Percentiles rank a stretch among this genome's conserved stretches.
Evolutionary conservation across 30 jellyfish, hydroid and myxozoan species (phyloP).

Genomic region (Rhopilema esculentum): DNA sequence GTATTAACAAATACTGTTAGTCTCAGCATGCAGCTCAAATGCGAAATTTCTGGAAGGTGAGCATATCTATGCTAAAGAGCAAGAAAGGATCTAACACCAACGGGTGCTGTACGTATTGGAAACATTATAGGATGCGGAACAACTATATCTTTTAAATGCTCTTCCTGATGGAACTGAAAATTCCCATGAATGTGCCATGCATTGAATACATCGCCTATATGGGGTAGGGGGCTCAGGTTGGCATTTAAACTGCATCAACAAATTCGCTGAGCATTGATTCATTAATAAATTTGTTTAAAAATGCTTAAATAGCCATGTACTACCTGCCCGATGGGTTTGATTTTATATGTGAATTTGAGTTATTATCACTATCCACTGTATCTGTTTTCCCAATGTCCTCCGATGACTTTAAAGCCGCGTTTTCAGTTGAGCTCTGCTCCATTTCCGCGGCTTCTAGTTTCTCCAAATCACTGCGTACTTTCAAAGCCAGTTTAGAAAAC

Average conservation of each 20-base stretch:
- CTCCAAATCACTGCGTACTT: conserved; percentile 42
- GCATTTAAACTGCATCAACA: not conserved
- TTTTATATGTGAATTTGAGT: not conserved
- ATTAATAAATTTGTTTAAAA: not conserved
- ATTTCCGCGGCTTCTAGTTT: conserved; percentile 1
- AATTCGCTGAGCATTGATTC: not conserved
- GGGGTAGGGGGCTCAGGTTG: too few relatives aligned
- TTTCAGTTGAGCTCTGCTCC: not conserved
- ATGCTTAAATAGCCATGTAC: not conserved
- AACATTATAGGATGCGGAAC: too few relatives aligned
- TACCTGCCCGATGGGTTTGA: not conserved
- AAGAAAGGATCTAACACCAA: too few relatives aligned
- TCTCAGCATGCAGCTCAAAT: too few relatives aligned
- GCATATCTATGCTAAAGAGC: too few relatives aligned
- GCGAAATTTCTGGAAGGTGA: too few relatives aligned
- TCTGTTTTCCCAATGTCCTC: not conserved
- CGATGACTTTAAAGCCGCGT: not conserved
- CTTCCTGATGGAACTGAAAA: too few relatives aligned
- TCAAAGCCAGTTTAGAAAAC: conserved; percentile 44
- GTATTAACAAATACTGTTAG: too few relatives aligned
- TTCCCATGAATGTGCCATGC: too few relatives aligned
- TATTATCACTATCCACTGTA: not conserved
- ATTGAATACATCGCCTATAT: too few relatives aligned
- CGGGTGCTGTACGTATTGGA: too few relatives aligned
- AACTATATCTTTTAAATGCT: too few relatives aligned